These are phyloP conservation scores for Lophochroa leadbeateri DNA, from an alignment of 2,113 vertebrate genomes.

Conservation along the genomic window DNA sequence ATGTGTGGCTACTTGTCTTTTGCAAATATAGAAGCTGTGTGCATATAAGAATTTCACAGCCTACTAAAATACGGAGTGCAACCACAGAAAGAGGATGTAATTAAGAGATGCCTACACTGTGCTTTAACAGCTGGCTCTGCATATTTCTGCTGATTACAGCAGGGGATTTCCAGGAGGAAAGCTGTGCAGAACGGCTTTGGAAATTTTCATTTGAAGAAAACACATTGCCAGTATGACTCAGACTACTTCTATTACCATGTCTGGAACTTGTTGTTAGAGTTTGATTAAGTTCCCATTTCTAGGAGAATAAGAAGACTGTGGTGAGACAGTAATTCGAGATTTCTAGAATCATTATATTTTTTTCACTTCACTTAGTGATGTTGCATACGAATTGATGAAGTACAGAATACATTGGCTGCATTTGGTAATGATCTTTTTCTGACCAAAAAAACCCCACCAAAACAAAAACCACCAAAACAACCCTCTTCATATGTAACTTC, in stretches of 20 bases:
- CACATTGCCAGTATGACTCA: neutral
- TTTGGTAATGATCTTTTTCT: neutral
- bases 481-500: neutral
- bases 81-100: neutral
- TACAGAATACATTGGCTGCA: neutral
- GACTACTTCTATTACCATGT: slow-evolving; percentile 13
- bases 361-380: neutral
- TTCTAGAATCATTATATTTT: neutral
- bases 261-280: slow-evolving; percentile 21
- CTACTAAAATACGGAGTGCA: neutral
- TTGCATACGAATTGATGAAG: neutral
- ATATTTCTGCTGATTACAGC: slow-evolving; percentile 3
- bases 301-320: neutral
- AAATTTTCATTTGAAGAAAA: slow-evolving; percentile 18
- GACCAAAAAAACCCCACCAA: neutral
- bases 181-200: neutral
- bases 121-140: neutral
- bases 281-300: slow-evolving; percentile 30
- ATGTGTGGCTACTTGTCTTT: neutral
- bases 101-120: neutral
- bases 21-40: neutral
- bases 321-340: neutral
- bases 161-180: neutral
- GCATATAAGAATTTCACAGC: neutral
- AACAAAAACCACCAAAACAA: neutral